Percentiles rank a stretch among this genome's conserved stretches.
These are phyloP conservation scores for Lytechinus pictus DNA, from an alignment of 35 echinoderm and acorn worm genomes.

Conservation along the genomic window DNA sequence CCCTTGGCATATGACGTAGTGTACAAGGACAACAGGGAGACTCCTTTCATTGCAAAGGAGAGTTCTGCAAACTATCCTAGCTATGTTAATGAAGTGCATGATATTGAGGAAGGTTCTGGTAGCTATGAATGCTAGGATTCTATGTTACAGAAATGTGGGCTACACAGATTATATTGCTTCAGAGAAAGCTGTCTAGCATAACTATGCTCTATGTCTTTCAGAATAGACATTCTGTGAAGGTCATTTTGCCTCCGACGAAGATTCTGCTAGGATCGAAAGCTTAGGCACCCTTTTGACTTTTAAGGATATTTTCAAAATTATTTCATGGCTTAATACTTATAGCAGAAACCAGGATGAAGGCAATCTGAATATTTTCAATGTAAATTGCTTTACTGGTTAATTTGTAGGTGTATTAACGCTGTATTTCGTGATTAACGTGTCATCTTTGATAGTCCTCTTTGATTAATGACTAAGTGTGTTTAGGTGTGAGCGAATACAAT, in stretches of 20 bases:
- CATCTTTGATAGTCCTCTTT: no score
- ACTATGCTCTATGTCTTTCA: neutral
- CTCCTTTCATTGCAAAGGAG: constrained; percentile 15
- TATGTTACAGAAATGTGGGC: neutral
- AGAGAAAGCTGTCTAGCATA: neutral
- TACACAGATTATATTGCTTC: neutral
- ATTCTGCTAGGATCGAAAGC: neutral
- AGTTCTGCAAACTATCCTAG: neutral
- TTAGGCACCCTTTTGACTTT: neutral
- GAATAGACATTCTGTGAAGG: neutral
- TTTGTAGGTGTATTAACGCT: neutral
- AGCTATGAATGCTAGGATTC: neutral
- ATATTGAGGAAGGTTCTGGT: neutral
- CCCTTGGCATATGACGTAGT: constrained; percentile 71
- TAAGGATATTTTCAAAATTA: neutral
- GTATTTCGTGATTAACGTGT: no score
- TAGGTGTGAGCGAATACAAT: no score
- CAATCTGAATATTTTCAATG: neutral
- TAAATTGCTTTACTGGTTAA: neutral
- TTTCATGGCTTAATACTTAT: neutral
- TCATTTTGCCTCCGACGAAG: neutral
- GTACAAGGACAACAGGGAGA: constrained; percentile 19
- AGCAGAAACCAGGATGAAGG: neutral
- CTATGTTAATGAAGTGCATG: neutral
- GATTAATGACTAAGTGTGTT: no score